Evolutionary conservation across 2,888 invertebrate genomes (phyloP), one percentile per base, ranked within the genome.

Genomic region (Antitype chi): DNA sequence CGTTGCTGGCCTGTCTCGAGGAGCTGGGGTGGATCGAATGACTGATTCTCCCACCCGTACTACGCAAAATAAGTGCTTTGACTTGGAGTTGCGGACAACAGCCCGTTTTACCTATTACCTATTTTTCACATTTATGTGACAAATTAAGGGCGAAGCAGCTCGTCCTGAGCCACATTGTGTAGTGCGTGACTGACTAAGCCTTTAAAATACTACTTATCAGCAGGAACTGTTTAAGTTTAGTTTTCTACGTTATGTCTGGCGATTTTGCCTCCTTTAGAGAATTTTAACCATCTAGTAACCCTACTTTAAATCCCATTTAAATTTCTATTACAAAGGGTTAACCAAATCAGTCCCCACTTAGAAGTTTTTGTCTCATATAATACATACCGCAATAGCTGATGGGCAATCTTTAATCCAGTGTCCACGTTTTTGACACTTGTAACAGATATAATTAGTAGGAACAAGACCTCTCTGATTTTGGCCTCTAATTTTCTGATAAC

Each of bases 391-490:
- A 85, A 97, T 96, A 69, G 97, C 97, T 83, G 98, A 95, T 15
- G 99, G 99, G 94, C 99, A 99, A 94, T 99, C 99, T 94, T 99
- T 99, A 87, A 99, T 99, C 99, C 99, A 99, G 95, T 99, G 99
- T 2, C 99, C 99, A 79, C 98, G 97, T 94, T 99, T 98, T 90
- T 99, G 98, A 95, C 99, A 99, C 94, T 99, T 99, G 93, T 98
- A 99, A 95, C 99, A 99, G 69, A 98, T 97, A 95, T 99, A 99
- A 91, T 98, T 98, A n/a, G 98, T 94, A 74, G 99, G 99, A 38
- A 99, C 99, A 88, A 98, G 97, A 49, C 99, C 99, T 89, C 98
- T 97, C 96, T 99, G 99, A 94, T 98, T 98, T 71, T 98, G 98
- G 78, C 98, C 98, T 91, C 98, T 98, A 92, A 99, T 98, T 96